Base-by-base conservation (phyloP, 2,113 vertebrate genomes). In the Piprites chloris region DNA sequence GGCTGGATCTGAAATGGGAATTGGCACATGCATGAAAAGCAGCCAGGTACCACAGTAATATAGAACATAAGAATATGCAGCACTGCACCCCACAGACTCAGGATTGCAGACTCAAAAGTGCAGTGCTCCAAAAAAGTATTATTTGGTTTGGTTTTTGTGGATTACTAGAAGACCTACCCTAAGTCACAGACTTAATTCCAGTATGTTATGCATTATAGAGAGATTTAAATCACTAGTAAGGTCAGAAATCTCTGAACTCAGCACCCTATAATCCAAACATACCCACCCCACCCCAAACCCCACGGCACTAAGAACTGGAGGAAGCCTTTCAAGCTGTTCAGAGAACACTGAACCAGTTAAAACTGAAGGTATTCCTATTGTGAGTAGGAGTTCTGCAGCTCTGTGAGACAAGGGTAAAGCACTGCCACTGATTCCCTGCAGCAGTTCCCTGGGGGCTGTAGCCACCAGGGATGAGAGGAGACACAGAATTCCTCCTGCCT, bases 131-230 rank as follows among this genome's bases (percentile, higher is more conserved):
- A 2, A 24, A 35, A 50, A 21, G 9, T 8, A 18, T 18, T n/a
- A 35, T 33, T 68, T 14, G 15, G 7, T 44, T 5, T 37, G 1
- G 42, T 42, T 22, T 56, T 28, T 16, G 5, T 12, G 47, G n/a
- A 63, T 14, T 42, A 12, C 47, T 55, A 17, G 12, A 46, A 71
- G 20, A 67, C 12, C 18, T 69, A 23, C 8, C 11, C 18, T n/a
- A n/a, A n/a, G 19, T 30, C 66, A 73, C 0, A 46, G 35, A 19
- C 24, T 37, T 41, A 28, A 46, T 52, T 53, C 35, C 69, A 55
- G 17, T 18, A 20, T 5, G 12, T 8, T 0, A 0, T 21, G 66
- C 23, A 21, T 46, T 35, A 24, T 0, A 9, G 9, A 9, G 26
- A 17, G 27, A 30, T 27, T 14, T n/a, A 24, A 50, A 44, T 23